Evolutionary conservation across 53 echinoderm and acorn worm genomes (phyloP), one percentile per base, ranked within the genome.

Genomic region (Crossaster papposus): DNA sequence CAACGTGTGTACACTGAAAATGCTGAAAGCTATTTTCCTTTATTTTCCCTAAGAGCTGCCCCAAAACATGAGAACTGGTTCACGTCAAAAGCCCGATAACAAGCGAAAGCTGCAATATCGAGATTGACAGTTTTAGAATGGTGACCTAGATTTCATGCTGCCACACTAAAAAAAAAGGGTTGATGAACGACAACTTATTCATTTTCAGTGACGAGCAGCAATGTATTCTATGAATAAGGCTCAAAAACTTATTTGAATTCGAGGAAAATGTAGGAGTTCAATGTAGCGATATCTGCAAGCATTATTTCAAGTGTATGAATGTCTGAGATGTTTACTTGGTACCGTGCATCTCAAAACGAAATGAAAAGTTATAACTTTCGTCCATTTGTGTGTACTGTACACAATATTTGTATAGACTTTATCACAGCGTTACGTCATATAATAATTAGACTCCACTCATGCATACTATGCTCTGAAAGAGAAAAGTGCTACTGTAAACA

Each of bases 71-170:
- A 23, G 68, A 68, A 68, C 68, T 23, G 2, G 68, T 68, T 26
- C 68, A 23, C 28, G 11, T n/a, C 4, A 11, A 68, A n/a, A 68
- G 5, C 68, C 30, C 14, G 58, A 68, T 26, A 26, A 68, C 58
- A 20, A 0, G n/a, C n/a, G n/a, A n/a, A n/a, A n/a, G 28, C 68
- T 68, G 24, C 68, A 20, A 20, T 58, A 20, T 68, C 11, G 68
- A 68, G 28, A 23, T 18, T 18, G 24, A n/a, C 5, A 28, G 20
- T 68, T 68, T 68, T 28, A 28, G 24, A 24, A 68, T 68, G 68
- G 24, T 68, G 68, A 23, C 68, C 68, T 68, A 26, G 68, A 68
- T 68, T 68, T 68, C 24, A 68, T 28, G 68, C 28, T 68, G 68
- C 28, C 68, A n/a, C n/a, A 26, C 18, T 1, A 3, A n/a, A n/a